Base-by-base conservation (phyloP, 2,888 invertebrate genomes). In the Mythimna albipuncta region DNA sequence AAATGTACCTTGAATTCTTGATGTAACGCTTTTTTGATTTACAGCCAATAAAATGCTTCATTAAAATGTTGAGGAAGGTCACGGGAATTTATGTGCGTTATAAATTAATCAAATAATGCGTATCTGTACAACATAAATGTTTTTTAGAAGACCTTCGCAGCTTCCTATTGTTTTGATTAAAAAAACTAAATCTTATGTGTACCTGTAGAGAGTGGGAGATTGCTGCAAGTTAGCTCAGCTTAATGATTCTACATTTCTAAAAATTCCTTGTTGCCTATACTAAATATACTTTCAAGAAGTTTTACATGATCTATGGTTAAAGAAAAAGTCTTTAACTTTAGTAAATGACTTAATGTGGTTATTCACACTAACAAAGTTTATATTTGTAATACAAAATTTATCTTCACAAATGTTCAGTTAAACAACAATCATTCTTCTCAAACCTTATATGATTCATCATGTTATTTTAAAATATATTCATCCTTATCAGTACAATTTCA, bases 11-110 rank as follows among this genome's bases (percentile, higher is more conserved):
- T 64, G 54, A 79, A 76, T 61, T 64, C 41, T 67, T 61, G 41
- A 62, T 54, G 52, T 35, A 72, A 72, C 67, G 67, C 47, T 58
- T 71, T 67, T 81, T 76, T 76, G 41, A 79, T 79, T 81, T 76
- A 79, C 67, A 58, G 64, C 71, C 64, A 57, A 76, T 81, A 81
- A 81, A 81, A 81, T 68, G 66, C 19, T 71, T 55, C 72, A 81
- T 81, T 81, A 76, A 81, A 81, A 72, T 79, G 57, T 68, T 71
- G 77, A 76, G 76, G 76, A 79, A 79, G 81, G 67, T 81, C 77
- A 44, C 35, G 13, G 6, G 38, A 54, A 65, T 79, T 78, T 79
- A 81, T 71, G 64, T 47, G 3, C 50, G 58, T 79, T 65, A 65
- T 72, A 79, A 71, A 79, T 62, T 71, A 71, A 63, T 81, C 67